phyloP scores from a whole-genome alignment of 2,888 invertebrate genomes.

The Hipparchia sbordonii region DNA sequence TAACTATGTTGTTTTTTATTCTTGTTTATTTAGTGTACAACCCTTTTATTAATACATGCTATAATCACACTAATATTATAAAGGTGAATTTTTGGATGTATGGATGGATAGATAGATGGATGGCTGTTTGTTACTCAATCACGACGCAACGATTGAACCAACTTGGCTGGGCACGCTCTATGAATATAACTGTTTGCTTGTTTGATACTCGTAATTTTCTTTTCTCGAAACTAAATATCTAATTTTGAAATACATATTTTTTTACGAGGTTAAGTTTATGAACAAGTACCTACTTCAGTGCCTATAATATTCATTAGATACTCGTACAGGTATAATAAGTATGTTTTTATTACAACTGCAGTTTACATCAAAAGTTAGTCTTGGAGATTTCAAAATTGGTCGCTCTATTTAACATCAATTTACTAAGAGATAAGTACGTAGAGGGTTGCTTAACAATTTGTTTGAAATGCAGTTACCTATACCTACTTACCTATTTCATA shows the following conservation, averaged over 20 bases:
- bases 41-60: no score
- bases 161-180: no score
- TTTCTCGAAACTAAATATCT: background rate
- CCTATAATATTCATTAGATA: background rate
- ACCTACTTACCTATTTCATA: slow-evolving; percentile 2
- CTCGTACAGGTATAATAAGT: background rate
- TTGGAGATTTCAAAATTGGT: slow-evolving; percentile 17
- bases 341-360: background rate
- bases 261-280: background rate
- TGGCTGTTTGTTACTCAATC: no score
- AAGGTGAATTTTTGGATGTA: no score
- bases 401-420: slow-evolving; percentile 24
- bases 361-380: slow-evolving; percentile 13
- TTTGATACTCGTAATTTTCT: background rate
- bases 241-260: no score
- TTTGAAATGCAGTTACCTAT: slow-evolving; percentile 11
- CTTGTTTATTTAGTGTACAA: no score
- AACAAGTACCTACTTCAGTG: background rate
- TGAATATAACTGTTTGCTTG: no score
- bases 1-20: no score
- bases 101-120: no score
- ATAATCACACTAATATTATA: no score
- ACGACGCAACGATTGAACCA: no score
- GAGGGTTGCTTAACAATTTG: slow-evolving; percentile 11
- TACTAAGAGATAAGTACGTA: slow-evolving; percentile 18